These are phyloP conservation scores for Odontophorus gujanensis DNA, from an alignment of 2,113 vertebrate genomes.

Conservation along the genomic window DNA sequence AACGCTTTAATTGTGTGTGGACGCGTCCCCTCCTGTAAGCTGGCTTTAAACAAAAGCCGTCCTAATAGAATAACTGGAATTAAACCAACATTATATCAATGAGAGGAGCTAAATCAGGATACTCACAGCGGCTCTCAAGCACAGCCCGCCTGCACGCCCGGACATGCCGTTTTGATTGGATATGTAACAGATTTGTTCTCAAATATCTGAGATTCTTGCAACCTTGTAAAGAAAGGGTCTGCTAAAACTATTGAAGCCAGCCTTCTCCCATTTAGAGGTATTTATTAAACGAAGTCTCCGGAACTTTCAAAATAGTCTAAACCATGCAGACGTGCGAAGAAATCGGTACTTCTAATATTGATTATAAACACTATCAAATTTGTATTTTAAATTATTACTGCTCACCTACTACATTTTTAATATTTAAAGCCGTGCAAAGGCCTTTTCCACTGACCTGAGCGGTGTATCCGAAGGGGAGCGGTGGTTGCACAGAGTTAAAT, in stretches of 20 bases:
- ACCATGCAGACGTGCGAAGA: background rate
- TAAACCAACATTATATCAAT: background rate
- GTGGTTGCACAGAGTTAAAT: background rate
- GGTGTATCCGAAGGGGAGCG: background rate
- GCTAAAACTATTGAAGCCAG: constrained; percentile 52
- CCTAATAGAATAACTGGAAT: constrained; percentile 6
- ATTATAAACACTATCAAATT: background rate
- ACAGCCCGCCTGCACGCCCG: background rate
- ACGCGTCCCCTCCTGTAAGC: background rate
- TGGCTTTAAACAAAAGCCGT: constrained; percentile 16
- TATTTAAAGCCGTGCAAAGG: background rate
- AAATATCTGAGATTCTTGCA: constrained; percentile 58
- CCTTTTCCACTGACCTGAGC: background rate
- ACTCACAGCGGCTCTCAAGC: background rate
- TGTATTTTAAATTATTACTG: background rate
- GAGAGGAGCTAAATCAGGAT: background rate
- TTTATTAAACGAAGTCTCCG: constrained; percentile 29
- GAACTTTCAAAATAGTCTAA: background rate
- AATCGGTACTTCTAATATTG: accelerated
- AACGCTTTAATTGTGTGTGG: background rate
- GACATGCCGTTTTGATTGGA: constrained; percentile 64
- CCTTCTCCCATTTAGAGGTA: background rate
- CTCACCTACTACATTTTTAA: background rate
- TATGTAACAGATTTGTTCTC: constrained; percentile 62
- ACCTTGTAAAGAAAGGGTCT: constrained; percentile 60